Evolutionary conservation across 2,888 invertebrate species (phyloP).

Genomic region (Carabus problematicus): DNA sequence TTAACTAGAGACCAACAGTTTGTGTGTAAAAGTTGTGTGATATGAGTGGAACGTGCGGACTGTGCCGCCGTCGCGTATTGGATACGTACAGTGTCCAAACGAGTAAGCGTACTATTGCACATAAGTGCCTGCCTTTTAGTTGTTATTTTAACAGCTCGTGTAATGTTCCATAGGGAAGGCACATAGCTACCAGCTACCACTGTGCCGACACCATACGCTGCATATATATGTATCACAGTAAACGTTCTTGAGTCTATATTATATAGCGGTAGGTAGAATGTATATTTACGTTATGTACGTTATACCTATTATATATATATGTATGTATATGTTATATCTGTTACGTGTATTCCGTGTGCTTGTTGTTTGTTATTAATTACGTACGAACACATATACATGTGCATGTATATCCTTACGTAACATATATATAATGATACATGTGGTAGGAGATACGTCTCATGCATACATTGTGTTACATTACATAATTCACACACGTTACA

Average conservation of each 20-base stretch:
- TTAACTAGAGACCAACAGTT: constrained; percentile 38
- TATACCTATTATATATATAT: constrained; percentile 11
- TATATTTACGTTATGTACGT: constrained; percentile 6
- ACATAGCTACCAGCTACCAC: constrained; percentile 52
- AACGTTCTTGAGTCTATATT: constrained; percentile 54
- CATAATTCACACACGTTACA: no score
- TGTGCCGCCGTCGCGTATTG: constrained; percentile 26
- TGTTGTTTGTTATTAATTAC: neutral
- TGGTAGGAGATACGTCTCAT: no score
- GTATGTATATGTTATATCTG: constrained; percentile 14
- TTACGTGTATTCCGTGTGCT: constrained; percentile 1
- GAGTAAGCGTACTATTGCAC: constrained; percentile 52
- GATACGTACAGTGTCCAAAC: constrained; percentile 46
- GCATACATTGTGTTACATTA: no score
- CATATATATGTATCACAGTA: constrained; percentile 60
- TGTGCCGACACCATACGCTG: constrained; percentile 58
- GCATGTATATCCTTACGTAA: constrained; percentile 39
- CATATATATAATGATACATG: no score
- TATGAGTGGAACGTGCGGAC: constrained; percentile 27
- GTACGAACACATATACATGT: neutral
- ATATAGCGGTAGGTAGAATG: constrained; percentile 28
- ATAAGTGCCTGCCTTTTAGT: constrained; percentile 60
- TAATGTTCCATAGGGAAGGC: constrained; percentile 59
- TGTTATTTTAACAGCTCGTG: constrained; percentile 57
- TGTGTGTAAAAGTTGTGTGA: constrained; percentile 28